A percentile compares a stretch with the other conserved stretches of the same genome.
Conservation (phyloP, 2,797 vertebrate species). For the Podargus strigoides region DNA sequence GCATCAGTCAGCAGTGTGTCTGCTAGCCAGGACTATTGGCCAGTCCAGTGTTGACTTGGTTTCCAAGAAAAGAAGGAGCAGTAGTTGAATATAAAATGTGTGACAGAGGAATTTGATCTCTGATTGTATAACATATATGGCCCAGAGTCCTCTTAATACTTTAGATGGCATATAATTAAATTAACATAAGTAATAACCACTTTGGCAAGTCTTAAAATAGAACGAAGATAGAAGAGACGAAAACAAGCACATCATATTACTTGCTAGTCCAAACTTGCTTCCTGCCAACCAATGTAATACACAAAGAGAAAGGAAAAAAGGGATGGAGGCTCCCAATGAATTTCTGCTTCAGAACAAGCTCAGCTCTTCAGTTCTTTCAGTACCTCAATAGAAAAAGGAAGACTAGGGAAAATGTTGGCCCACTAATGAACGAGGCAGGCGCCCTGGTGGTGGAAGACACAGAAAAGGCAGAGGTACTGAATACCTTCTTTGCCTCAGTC, state of each 20-base stretch:
- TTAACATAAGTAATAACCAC: neutral
- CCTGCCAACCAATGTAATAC: neutral
- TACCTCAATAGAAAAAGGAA: too few relatives aligned
- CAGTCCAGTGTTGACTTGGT: neutral
- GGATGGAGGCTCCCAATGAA: neutral
- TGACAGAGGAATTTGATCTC: neutral
- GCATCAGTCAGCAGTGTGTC: neutral
- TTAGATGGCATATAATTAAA: neutral
- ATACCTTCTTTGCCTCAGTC: too few relatives aligned
- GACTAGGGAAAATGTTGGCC: too few relatives aligned
- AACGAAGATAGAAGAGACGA: neutral
- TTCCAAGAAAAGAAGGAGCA: neutral
- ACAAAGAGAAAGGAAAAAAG: neutral
- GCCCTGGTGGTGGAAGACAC: too few relatives aligned
- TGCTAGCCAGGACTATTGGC: neutral
- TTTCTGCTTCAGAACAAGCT: neutral
- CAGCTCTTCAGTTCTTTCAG: neutral
- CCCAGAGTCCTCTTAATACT: neutral
- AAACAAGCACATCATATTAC: neutral
- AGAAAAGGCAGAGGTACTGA: too few relatives aligned
- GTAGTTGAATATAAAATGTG: neutral
- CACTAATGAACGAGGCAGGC: too few relatives aligned
- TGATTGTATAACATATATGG: neutral
- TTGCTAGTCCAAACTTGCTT: neutral
- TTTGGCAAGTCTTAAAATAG: constrained; percentile 11